Base-by-base conservation (phyloP, 2,888 invertebrate species). In the Mesopsocus fuscifrons region DNA sequence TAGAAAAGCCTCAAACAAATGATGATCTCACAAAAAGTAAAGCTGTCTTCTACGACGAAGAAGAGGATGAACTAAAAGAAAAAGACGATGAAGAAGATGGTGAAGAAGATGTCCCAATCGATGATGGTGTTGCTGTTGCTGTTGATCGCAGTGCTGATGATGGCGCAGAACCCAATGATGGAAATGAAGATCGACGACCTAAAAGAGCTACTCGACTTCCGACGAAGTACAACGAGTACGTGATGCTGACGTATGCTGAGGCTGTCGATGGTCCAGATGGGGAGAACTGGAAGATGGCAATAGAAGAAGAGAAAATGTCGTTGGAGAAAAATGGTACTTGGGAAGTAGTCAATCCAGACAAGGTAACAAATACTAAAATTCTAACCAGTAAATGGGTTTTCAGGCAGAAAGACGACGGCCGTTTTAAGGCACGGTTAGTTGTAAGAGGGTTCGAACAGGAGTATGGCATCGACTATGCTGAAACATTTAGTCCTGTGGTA, bases 401-500 rank as follows among this genome's bases (percentile, higher is more conserved):
- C 15, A 15, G 38, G 11, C n/a, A 11, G 11, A 13, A 41, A 31
- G 33, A 38, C 11, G 22, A 42, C 26, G 45, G 45, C 2, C 3
- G 34, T 32, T 38, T 41, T 20, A 48, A 35, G 48, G n/a, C 48
- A 1, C 23, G 48, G 2, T 34, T 48, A 6, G 48, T 47, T 11
- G 46, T 35, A 9, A 9, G 47, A 15, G 46, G 47, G 1, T 49
- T 43, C 38, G 43, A 47, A 26, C 46, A 49, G 38, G 1, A 41
- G 16, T 17, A 46, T 30, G 47, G 45, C 6, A 3, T 42, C 11
- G 45, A 47, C 41, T 45, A 43, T 13, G 8, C 2, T 41, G 44
- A 47, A n/a, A 47, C 45, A 2, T 47, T 33, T 17, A 41, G 46
- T 13, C 47, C 47, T n/a, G 48, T 48, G 6, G 45, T 45, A 2